Evolutionary conservation across 2,888 invertebrate species (phyloP), one percentile per base, ranked within the genome.

Genomic region (Thymelicus acteon): DNA sequence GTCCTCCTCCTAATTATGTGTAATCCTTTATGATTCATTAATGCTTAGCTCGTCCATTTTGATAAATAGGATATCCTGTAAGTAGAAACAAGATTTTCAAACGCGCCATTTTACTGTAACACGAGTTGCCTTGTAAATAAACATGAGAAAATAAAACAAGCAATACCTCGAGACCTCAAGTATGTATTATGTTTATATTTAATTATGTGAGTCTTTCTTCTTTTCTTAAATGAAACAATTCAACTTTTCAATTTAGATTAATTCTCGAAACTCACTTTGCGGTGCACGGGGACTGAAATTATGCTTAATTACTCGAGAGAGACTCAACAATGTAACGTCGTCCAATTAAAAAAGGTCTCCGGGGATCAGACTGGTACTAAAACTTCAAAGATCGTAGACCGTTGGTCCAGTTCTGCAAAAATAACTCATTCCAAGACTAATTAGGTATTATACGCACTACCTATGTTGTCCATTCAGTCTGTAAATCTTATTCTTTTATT

Each of bases 221-320:
- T 10, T 31, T n/a, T 12, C 24, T 10, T 2, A 48, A 63, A 62
- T 63, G 37, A 54, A 69, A 63, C 69, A 69, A 63, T 69, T 37
- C 19, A 19, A 57, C 37, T 31, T 52, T 63, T 48, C 60, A 37
- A 57, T 57, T 54, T 60, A 67, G 15, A 60, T 48, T 67, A 57
- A 69, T 48, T 63, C 62, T 39, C 57, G 37, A 47, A 68, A 62
- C 54, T 61, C 60, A 62, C 54, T 71, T 65, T 71, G 57, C 58
- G 47, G 40, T 49, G 60, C 64, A 70, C 49, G 48, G 63, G 60
- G 70, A 57, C 72, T 73, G 67, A 73, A 73, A 64, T 73, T 72
- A 72, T 72, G 72, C 66, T 70, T 73, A 72, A 72, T 73, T 73
- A 70, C 67, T 72, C 72, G 66, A 72, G 69, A 69, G 66, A 69